Evolutionary conservation across 2,797 vertebrate species (phyloP), one percentile per base, ranked within the genome.

Genomic region (Tapera naevia): DNA sequence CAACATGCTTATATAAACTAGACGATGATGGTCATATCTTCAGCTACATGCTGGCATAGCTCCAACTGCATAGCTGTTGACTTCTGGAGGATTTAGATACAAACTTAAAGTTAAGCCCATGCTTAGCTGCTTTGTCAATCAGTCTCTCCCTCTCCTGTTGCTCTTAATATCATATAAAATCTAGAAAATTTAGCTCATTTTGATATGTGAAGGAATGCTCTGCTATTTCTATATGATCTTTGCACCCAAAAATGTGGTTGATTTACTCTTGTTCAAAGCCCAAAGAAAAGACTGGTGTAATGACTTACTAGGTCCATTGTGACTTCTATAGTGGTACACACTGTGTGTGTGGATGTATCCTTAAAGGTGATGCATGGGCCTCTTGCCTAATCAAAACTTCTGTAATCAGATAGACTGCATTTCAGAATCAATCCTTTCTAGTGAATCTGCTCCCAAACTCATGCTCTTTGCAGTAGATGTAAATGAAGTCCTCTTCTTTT

Each of bases 71-170:
- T 81, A 87, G 74, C 80, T 94, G 71, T 72, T 94, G 74, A 64
- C 81, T 95, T 93, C 54, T 18, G 43, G 33, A 43, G 64, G 74
- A 92, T 87, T 90, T 93, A 83, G 46, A 46, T 70, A 58, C 33
- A 88, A 91, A 93, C 64, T 75, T 93, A 62, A 93, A 64, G 46
- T 85, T 95, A 91, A 90, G 70, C 81, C 72, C 18, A 13, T 72
- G 78, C 67, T 94, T 87, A 95, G 81, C 17, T 58, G 46, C 46
- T 86, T 70, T 72, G 53, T 74, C 85, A 74, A 30, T 79, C 74
- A 86, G 57, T 71, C 33, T 56, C 21, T 76, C 18, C 9, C 37
- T 50, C 41, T 72, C 54, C 46, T 3, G 1, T 54, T 58, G n/a
- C 48, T 92, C 13, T 64, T 86, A 51, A 46, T 70, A 5, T 48